These are phyloP conservation scores for Glossosoma conforme DNA, from an alignment of 1,140 invertebrate species.

Conservation along the genomic window DNA sequence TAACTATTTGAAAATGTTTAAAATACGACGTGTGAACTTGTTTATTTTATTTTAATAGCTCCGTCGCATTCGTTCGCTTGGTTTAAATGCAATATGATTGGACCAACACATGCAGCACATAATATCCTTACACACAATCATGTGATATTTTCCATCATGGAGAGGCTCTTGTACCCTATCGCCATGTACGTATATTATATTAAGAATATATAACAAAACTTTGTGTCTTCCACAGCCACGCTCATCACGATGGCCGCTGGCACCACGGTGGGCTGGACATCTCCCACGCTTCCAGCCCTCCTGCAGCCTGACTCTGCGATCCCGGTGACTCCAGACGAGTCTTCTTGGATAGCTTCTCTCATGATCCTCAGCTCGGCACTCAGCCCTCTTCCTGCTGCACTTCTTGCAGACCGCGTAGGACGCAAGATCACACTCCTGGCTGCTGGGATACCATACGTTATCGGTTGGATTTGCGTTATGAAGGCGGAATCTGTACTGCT, in stretches of 20 bases:
- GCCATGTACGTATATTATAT: too few relatives aligned
- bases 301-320: slow-evolving; percentile 43
- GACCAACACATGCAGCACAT: too few relatives aligned
- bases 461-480: slow-evolving; percentile 64
- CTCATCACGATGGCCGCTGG: slow-evolving; percentile 49
- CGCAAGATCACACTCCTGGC: slow-evolving; percentile 62
- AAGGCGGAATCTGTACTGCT: slow-evolving; percentile 45
- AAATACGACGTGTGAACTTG: too few relatives aligned
- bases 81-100: too few relatives aligned
- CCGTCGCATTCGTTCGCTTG: too few relatives aligned
- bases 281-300: slow-evolving; percentile 53
- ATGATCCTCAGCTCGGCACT: slow-evolving; percentile 50
- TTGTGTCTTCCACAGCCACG: slow-evolving; percentile 37
- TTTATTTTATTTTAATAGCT: too few relatives aligned
- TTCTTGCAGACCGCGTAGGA: slow-evolving; percentile 55
- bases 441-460: slow-evolving; percentile 54
- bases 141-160: too few relatives aligned
- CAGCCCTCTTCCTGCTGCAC: slow-evolving; percentile 45
- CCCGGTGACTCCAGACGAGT: slow-evolving; percentile 52
- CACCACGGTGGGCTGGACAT: slow-evolving; percentile 54
- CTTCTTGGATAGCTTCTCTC: slow-evolving; percentile 59
- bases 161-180: too few relatives aligned
- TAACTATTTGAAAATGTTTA: too few relatives aligned
- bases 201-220: neutral
- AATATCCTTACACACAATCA: too few relatives aligned